Conservation (phyloP, 2,113 vertebrate genomes). For the Empidonax alnorum region DNA sequence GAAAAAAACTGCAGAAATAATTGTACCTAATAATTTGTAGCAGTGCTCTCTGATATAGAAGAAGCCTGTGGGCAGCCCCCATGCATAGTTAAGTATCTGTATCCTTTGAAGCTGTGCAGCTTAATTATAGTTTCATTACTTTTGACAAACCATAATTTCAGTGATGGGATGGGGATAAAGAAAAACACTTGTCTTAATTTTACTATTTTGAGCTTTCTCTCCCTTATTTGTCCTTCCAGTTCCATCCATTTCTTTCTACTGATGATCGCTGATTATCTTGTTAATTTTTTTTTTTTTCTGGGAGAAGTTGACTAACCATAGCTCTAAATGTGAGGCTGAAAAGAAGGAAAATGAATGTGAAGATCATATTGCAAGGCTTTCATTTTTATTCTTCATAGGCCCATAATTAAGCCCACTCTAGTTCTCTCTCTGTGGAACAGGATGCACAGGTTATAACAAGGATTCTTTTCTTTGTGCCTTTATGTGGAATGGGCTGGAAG, state of each 20-base stretch:
- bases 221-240: slow-evolving; percentile 18
- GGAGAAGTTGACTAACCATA: background rate
- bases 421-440: background rate
- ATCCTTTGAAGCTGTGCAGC: slow-evolving; percentile 18
- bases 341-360: background rate
- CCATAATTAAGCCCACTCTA: background rate
- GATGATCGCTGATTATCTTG: background rate
- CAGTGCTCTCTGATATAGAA: background rate
- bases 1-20: background rate
- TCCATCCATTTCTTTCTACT: background rate
- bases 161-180: background rate
- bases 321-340: background rate
- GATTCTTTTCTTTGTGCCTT: slow-evolving; percentile 50
- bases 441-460: slow-evolving; percentile 25
- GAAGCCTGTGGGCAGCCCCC: background rate
- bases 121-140: slow-evolving; percentile 52
- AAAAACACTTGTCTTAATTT: slow-evolving; percentile 26
- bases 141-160: slow-evolving; percentile 54
- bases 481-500: slow-evolving; percentile 52
- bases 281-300: slow-evolving; percentile 4
- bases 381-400: background rate
- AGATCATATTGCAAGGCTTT: background rate
- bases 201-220: slow-evolving; percentile 31
- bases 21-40: slow-evolving; percentile 16
- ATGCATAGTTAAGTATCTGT: slow-evolving; percentile 35